A percentile compares a stretch with the other conserved stretches of the same genome.
Evolutionary conservation across 2,113 vertebrate species (phyloP).

Genomic region (Pontoporia blainvillei): DNA sequence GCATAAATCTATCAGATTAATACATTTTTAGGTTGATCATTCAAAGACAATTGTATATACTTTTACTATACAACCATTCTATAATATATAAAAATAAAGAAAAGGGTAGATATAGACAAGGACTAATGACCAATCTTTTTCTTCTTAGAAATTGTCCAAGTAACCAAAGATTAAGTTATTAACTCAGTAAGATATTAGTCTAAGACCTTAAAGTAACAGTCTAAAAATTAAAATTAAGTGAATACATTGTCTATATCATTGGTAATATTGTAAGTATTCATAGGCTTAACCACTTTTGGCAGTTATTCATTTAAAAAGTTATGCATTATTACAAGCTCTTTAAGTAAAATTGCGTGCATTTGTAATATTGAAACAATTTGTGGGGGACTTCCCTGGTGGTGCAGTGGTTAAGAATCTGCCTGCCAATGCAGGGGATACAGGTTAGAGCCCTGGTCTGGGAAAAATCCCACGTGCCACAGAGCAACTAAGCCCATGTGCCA

Average conservation of each 20-base stretch:
- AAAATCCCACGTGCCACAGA: too few species aligned
- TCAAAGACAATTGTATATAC: neutral
- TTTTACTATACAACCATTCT: neutral
- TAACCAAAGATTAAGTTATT: neutral
- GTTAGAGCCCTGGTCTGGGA: too few species aligned
- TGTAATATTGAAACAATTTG: neutral
- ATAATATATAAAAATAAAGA: neutral
- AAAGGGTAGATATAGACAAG: neutral
- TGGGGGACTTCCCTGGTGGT: neutral
- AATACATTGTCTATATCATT: neutral
- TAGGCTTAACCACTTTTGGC: neutral
- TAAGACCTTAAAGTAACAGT: neutral
- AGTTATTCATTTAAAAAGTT: neutral
- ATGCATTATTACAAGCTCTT: neutral
- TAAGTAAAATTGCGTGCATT: neutral
- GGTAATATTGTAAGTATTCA: neutral
- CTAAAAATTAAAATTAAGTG: neutral
- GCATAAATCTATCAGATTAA: neutral
- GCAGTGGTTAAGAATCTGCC: too few species aligned
- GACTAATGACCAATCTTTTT: neutral
- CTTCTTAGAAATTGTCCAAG: neutral
- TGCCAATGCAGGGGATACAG: too few species aligned
- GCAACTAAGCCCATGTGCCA: too few species aligned
- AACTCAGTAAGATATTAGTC: neutral
- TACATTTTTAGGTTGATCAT: neutral